phyloP scores from a whole-genome alignment of 2,113 vertebrate genomes.

The Hypocryptadius cinnamomeus region DNA sequence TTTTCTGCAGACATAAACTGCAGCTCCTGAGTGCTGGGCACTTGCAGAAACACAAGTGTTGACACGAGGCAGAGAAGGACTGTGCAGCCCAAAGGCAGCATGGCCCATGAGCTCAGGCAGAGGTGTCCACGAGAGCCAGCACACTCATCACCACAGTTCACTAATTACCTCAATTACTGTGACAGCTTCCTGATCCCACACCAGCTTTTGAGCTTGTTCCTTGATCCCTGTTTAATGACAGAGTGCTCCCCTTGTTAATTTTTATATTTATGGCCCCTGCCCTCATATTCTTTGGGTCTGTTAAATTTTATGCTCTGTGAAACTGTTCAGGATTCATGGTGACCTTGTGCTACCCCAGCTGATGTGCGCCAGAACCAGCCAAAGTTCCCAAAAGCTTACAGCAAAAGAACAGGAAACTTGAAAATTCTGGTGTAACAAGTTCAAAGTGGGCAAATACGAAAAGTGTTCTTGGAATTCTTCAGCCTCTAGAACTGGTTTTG shows the following conservation, averaged over 20 bases:
- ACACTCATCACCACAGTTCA: background rate
- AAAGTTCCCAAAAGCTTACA: background rate
- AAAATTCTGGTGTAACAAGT: background rate
- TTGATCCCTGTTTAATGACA: background rate
- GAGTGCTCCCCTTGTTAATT: background rate
- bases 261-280: conserved; percentile 38
- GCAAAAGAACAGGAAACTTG: background rate
- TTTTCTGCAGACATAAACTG: background rate
- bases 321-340: background rate
- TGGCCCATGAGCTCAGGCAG: background rate
- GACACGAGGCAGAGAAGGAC: background rate
- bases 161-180: conserved; percentile 3
- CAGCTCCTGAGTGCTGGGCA: background rate
- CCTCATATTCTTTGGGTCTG: background rate
- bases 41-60: background rate
- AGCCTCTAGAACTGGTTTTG: background rate
- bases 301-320: conserved; percentile 43
- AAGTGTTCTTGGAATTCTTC: background rate
- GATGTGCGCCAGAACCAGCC: background rate
- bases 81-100: background rate
- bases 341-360: background rate
- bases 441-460: background rate
- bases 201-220: background rate
- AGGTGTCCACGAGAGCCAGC: background rate
- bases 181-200: background rate